Evolutionary conservation across 2,113 vertebrate genomes (phyloP).

Genomic region (Solea solea): DNA sequence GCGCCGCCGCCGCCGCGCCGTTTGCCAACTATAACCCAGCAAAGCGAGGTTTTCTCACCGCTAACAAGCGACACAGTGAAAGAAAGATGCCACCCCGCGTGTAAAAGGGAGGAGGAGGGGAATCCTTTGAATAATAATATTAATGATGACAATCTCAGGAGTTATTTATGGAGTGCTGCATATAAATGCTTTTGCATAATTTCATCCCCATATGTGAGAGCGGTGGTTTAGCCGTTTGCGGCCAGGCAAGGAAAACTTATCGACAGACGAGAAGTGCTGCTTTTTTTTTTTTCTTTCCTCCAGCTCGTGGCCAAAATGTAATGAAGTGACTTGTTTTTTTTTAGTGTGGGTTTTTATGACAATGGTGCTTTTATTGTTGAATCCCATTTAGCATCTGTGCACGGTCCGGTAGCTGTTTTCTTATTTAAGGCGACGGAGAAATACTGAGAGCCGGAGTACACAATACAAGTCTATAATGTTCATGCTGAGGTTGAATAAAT

Average conservation of each 20-base stretch:
- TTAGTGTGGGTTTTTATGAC: conserved; percentile 49
- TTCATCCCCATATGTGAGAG: conserved; percentile 50
- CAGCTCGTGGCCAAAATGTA: conserved; percentile 49
- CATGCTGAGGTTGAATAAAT: conserved; percentile 26
- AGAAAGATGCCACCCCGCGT: conserved; percentile 32
- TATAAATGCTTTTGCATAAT: conserved; percentile 59
- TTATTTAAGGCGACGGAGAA: conserved; percentile 38
- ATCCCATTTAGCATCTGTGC: conserved; percentile 32
- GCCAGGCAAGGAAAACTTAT: conserved; percentile 17
- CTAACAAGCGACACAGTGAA: conserved; percentile 61
- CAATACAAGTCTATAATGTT: conserved; percentile 51
- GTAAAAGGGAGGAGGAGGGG: neutral
- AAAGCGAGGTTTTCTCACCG: conserved; percentile 82
- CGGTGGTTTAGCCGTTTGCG: conserved; percentile 52
- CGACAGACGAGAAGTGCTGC: conserved; percentile 15
- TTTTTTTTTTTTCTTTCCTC: conserved; percentile 20
- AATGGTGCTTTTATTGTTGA: conserved; percentile 45
- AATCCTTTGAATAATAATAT: conserved; percentile 26
- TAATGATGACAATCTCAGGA: conserved; percentile 6
- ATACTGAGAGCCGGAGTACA: conserved; percentile 37
- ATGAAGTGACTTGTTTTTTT: conserved; percentile 63
- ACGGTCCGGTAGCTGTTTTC: conserved; percentile 17
- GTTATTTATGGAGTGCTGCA: conserved; percentile 66
- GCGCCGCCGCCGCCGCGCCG: conserved; percentile 72
- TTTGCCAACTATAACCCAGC: conserved; percentile 77